These are phyloP conservation scores for Eueides isabella DNA, from an alignment of 1,140 invertebrate species.

Conservation along the genomic window DNA sequence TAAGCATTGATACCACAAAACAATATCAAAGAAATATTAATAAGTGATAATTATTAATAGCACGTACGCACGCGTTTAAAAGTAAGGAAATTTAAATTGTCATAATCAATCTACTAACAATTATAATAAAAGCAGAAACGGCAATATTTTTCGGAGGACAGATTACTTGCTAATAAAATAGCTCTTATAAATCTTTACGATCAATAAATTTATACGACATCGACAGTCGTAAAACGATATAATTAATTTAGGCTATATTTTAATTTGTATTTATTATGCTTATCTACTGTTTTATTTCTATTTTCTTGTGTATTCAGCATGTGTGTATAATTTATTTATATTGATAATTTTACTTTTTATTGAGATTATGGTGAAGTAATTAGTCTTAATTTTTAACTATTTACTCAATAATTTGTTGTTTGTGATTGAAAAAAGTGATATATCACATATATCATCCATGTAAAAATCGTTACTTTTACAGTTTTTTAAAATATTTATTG, in stretches of 20 bases:
- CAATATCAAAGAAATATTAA: not conserved
- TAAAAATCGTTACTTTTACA: too few species aligned
- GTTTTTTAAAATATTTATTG: too few species aligned
- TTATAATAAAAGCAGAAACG: conserved; percentile 13
- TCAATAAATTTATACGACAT: conserved; percentile 27
- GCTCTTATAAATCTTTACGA: conserved; percentile 20
- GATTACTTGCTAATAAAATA: conserved; percentile 21
- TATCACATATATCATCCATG: too few species aligned
- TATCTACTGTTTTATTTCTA: not conserved
- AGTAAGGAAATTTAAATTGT: not conserved
- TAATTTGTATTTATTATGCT: conserved; percentile 3
- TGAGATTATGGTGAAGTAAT: too few species aligned
- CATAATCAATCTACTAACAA: not conserved
- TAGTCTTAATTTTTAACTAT: too few species aligned
- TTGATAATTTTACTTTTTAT: too few species aligned
- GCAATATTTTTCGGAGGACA: not conserved
- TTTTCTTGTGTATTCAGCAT: not conserved
- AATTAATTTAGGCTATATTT: conserved; percentile 15
- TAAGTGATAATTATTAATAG: not conserved
- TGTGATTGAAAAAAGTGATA: too few species aligned
- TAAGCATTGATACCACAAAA: too few species aligned
- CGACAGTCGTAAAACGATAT: conserved; percentile 17
- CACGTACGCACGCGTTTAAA: not conserved
- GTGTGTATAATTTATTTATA: too few species aligned
- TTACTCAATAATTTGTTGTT: too few species aligned